These are phyloP conservation scores for Panagrolaimus sp. DNA, from an alignment of 1,140 invertebrate species.

Conservation along the genomic window DNA sequence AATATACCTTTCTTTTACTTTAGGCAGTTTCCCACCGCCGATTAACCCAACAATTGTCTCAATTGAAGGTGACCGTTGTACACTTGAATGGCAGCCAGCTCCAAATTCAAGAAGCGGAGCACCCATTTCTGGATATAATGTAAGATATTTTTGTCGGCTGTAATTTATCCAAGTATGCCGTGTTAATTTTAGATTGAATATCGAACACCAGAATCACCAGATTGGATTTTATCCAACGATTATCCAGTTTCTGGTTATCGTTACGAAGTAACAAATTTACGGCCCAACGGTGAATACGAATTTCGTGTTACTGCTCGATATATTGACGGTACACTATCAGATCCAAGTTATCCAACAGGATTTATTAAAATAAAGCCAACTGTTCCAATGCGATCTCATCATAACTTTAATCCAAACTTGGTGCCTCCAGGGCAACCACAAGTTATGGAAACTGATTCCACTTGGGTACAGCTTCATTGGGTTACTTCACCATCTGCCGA, in stretches of 20 bases:
- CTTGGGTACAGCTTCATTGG: constrained; percentile 53
- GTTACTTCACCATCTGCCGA: constrained; percentile 20
- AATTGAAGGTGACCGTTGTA: constrained; percentile 48
- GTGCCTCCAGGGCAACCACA: constrained; percentile 47
- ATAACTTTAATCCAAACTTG: constrained; percentile 19
- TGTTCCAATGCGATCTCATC: constrained; percentile 30
- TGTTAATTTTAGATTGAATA: constrained; percentile 41
- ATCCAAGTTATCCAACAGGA: constrained; percentile 49
- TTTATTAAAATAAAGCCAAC: constrained; percentile 47
- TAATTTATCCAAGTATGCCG: background rate
- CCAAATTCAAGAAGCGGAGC: constrained; percentile 10
- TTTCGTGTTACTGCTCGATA: constrained; percentile 54
- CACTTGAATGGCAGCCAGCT: constrained; percentile 50
- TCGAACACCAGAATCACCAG: constrained; percentile 32
- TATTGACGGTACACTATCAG: constrained; percentile 47
- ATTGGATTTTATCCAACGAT: constrained; percentile 47
- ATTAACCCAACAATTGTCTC: constrained; percentile 41
- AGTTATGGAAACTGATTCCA: constrained; percentile 44
- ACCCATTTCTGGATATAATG: constrained; percentile 36
- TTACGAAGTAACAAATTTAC: constrained; percentile 49
- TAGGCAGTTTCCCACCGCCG: constrained; percentile 24
- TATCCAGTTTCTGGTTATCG: constrained; percentile 21
- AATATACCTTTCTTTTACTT: constrained; percentile 8
- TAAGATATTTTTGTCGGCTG: background rate
- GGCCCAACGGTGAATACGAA: constrained; percentile 58